Evolutionary conservation across 1,140 invertebrate genomes (phyloP).

Genomic region (Drosophila aff.): DNA sequence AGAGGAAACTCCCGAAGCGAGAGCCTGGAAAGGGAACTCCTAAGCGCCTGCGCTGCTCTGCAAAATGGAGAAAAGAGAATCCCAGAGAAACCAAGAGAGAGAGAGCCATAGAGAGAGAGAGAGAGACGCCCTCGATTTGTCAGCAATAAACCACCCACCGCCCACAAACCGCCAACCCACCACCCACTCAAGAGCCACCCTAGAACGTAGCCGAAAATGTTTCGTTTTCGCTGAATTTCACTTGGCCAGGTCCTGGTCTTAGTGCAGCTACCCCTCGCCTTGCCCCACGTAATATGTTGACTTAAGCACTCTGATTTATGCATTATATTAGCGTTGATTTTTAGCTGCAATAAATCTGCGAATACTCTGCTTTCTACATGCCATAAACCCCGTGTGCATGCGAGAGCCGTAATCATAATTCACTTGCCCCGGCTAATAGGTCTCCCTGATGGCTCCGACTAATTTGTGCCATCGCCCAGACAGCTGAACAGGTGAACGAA

Average conservation of each 20-base stretch:
- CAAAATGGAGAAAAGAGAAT: neutral
- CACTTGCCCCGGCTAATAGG: constrained; percentile 39
- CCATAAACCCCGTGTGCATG: constrained; percentile 57
- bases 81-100: neutral
- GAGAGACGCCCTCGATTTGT: constrained; percentile 33
- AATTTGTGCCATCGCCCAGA: constrained; percentile 29
- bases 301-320: constrained; percentile 78
- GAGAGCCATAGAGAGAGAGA: neutral
- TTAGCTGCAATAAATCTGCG: constrained; percentile 76
- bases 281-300: constrained; percentile 54
- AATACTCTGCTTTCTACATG: constrained; percentile 49
- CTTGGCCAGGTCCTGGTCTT: constrained; percentile 47
- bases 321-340: constrained; percentile 79
- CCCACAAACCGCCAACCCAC: constrained; percentile 4
- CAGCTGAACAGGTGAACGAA: constrained; percentile 28
- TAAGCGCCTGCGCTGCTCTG: constrained; percentile 55
- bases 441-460: constrained; percentile 8
- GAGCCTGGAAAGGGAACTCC: constrained; percentile 42
- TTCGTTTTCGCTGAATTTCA: constrained; percentile 78
- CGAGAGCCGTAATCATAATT: constrained; percentile 50
- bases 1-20: constrained; percentile 6
- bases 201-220: constrained; percentile 44
- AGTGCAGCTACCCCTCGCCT: constrained; percentile 13
- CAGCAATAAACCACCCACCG: constrained; percentile 3
- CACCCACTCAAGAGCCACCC: constrained; percentile 9